phyloP scores from a whole-genome alignment of 2,888 invertebrate genomes.

The Mactromeris polynyma region DNA sequence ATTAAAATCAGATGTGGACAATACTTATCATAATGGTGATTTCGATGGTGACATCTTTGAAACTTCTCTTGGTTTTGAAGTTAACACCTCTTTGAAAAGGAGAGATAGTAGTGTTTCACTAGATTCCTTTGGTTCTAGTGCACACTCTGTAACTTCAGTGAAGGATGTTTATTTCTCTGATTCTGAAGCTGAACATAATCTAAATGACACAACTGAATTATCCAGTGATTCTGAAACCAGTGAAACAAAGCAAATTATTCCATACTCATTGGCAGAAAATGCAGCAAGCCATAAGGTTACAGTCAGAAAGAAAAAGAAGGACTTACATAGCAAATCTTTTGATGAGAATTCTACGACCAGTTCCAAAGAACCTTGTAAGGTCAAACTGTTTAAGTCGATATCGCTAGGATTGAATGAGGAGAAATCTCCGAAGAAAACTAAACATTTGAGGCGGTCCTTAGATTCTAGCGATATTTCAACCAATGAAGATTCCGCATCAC shows the following conservation, averaged over 20 bases:
- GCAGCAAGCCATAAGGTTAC: neutral
- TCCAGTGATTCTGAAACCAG: slow-evolving; percentile 37
- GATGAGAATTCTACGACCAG: slow-evolving; percentile 31
- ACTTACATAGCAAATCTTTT: slow-evolving; percentile 37
- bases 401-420: slow-evolving; percentile 34
- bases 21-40: neutral
- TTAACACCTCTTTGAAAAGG: slow-evolving; percentile 45
- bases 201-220: slow-evolving; percentile 42
- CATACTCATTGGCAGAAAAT: slow-evolving; percentile 41
- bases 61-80: slow-evolving; percentile 60
- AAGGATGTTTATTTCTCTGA: slow-evolving; percentile 64
- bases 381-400: slow-evolving; percentile 23
- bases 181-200: slow-evolving; percentile 61
- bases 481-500: slow-evolving; percentile 8
- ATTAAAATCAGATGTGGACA: neutral
- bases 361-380: neutral
- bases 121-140: slow-evolving; percentile 66
- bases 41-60: neutral
- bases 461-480: slow-evolving; percentile 54
- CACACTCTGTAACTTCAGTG: slow-evolving; percentile 58
- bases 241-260: slow-evolving; percentile 38
- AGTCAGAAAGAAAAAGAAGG: slow-evolving; percentile 31
- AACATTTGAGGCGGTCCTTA: slow-evolving; percentile 51
- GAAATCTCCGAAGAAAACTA: slow-evolving; percentile 23
- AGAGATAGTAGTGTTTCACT: slow-evolving; percentile 57